A percentile compares a stretch with the other conserved stretches of the same genome.
Conservation (phyloP, 2,888 invertebrate genomes). For the Patella depressa region DNA sequence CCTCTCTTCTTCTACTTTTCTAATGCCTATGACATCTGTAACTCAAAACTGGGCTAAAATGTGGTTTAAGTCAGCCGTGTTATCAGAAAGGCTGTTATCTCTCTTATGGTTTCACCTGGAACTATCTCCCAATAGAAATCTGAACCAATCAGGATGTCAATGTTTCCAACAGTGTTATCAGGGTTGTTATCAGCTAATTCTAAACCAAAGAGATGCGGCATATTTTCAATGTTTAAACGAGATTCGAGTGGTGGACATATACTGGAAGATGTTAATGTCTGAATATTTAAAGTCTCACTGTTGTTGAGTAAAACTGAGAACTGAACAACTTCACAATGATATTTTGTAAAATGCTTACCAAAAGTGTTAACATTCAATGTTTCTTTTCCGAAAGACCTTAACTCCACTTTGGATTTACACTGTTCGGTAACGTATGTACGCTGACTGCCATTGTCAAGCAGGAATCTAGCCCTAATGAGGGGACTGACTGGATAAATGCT, state of each 20-base stretch:
- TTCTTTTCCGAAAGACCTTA: no score
- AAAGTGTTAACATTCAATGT: no score
- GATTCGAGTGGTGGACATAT: not conserved
- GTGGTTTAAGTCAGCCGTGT: not conserved
- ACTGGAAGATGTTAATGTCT: not conserved
- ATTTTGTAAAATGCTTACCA: no score
- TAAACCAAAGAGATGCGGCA: not conserved
- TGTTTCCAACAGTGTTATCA: not conserved
- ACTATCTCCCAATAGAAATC: not conserved
- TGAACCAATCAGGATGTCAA: constrained; percentile 1
- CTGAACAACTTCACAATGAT: no score
- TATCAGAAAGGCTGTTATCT: not conserved
- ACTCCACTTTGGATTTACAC: not conserved
- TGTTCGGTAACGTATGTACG: not conserved
- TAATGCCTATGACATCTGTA: no score
- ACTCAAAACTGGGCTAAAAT: no score
- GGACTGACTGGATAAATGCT: no score
- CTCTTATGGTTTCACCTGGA: not conserved
- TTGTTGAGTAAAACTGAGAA: no score
- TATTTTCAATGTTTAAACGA: not conserved
- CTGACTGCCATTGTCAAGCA: constrained; percentile 15
- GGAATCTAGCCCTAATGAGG: not conserved
- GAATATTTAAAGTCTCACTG: no score
- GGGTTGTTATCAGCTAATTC: not conserved
- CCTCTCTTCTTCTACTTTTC: no score